phyloP scores from a whole-genome alignment of 37 sponge, comb jelly and placozoan species.

The Halisarca cf. caerulea region DNA sequence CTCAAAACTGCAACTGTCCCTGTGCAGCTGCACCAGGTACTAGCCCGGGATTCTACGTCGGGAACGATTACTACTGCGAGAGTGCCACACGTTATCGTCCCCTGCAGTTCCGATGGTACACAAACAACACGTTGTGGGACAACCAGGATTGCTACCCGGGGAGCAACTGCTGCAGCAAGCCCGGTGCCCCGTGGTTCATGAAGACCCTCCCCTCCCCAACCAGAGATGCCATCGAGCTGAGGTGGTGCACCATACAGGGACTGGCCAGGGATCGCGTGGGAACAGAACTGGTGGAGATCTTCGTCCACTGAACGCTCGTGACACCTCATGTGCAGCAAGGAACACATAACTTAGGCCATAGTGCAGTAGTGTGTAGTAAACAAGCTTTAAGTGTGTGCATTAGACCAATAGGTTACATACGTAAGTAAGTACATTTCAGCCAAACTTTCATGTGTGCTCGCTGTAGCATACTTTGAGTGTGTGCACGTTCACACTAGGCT shows the following conservation, averaged over 20 bases:
- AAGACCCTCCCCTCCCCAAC: not conserved
- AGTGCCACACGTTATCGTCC: not conserved
- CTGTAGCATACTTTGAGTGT: no score
- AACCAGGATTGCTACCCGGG: not conserved
- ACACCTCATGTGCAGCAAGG: not conserved
- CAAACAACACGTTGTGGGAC: slow-evolving; percentile 5
- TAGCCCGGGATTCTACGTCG: not conserved
- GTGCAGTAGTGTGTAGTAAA: no score
- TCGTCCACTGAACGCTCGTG: not conserved
- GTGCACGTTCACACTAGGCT: no score
- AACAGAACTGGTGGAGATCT: not conserved
- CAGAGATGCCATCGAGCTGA: slow-evolving; percentile 13
- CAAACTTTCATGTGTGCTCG: no score
- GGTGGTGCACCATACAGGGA: not conserved
- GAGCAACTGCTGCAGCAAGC: slow-evolving; percentile 6
- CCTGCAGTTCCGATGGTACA: not conserved
- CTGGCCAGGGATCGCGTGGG: not conserved
- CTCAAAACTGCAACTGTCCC: slow-evolving; percentile 4
- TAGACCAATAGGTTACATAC: not conserved
- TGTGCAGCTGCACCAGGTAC: slow-evolving; percentile 1
- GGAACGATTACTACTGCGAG: slow-evolving; percentile 6
- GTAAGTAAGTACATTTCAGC: not conserved
- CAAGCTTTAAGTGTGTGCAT: no score
- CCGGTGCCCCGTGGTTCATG: slow-evolving; percentile 14
- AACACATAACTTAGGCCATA: not conserved